Evolutionary conservation across 2,113 vertebrate genomes (phyloP).

Genomic region (Glaucomys volans): DNA sequence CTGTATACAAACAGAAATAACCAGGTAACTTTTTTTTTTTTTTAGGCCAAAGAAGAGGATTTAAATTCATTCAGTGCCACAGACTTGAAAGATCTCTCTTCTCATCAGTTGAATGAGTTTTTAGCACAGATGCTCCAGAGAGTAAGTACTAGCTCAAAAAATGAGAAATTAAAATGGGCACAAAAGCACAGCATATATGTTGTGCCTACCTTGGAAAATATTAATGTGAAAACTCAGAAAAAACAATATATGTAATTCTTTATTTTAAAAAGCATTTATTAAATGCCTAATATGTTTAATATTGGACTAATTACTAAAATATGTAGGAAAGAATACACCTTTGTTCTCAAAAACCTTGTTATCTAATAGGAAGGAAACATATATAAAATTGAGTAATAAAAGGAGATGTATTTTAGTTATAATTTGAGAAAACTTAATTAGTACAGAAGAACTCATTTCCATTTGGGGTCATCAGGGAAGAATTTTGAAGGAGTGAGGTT

Average conservation of each 20-base stretch:
- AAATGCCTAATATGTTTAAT: constrained; percentile 32
- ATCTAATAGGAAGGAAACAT: not conserved
- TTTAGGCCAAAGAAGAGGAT: constrained; percentile 92
- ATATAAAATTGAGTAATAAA: not conserved
- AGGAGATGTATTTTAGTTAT: not conserved
- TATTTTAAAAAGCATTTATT: not conserved
- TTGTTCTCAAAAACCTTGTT: not conserved
- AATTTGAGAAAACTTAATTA: not conserved
- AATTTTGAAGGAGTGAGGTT: not conserved
- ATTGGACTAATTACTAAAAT: not conserved
- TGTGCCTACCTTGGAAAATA: not conserved
- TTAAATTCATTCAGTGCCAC: constrained; percentile 88
- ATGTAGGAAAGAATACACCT: not conserved
- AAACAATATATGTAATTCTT: not conserved
- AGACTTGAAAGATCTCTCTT: constrained; percentile 93
- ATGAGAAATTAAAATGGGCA: not conserved
- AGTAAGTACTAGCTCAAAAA: constrained; percentile 84
- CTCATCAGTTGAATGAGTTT: constrained; percentile 96
- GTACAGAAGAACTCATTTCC: not conserved
- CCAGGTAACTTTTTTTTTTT: not conserved
- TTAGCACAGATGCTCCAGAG: constrained; percentile 92
- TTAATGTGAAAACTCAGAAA: not conserved
- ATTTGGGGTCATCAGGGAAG: not conserved
- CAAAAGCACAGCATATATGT: not conserved
- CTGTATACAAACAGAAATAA: constrained; percentile 23